Evolutionary conservation across 2,888 invertebrate species (phyloP).

Genomic region (Leucophenga maculata): DNA sequence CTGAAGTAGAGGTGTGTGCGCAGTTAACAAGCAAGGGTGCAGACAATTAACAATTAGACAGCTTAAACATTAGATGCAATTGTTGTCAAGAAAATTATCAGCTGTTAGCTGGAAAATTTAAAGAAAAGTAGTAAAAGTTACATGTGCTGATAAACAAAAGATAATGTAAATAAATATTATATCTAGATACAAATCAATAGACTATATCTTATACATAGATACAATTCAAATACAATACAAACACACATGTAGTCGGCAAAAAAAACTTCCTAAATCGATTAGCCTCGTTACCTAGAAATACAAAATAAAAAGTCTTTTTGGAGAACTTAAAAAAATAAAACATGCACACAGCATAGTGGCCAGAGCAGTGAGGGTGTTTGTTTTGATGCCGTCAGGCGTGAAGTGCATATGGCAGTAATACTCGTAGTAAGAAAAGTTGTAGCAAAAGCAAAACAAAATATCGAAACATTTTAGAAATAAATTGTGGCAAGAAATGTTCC

Average conservation of each 20-base stretch:
- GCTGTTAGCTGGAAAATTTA: too few species aligned
- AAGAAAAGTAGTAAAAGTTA: too few species aligned
- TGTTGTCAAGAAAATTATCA: background rate
- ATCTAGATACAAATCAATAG: too few species aligned
- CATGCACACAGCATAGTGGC: background rate
- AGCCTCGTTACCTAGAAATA: slow-evolving; percentile 50
- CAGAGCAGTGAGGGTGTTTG: too few species aligned
- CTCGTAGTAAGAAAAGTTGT: background rate
- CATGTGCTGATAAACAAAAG: too few species aligned
- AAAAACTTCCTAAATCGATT: slow-evolving; percentile 46
- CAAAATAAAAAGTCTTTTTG: slow-evolving; percentile 26
- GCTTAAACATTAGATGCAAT: background rate
- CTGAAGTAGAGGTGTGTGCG: background rate
- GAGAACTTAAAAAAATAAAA: slow-evolving; percentile 5
- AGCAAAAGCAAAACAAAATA: slow-evolving; percentile 6
- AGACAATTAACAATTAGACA: slow-evolving; percentile 9
- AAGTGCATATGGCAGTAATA: background rate
- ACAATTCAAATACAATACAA: too few species aligned
- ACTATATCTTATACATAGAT: too few species aligned
- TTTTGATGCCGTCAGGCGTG: too few species aligned
- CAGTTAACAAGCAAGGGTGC: slow-evolving; percentile 11
- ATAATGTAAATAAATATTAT: too few species aligned
- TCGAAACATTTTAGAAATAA: background rate
- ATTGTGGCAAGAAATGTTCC: slow-evolving; percentile 13
- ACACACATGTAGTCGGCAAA: background rate